These are phyloP conservation scores for Hippopotamus amphibius DNA, from an alignment of 2,113 vertebrate genomes.

Conservation along the genomic window DNA sequence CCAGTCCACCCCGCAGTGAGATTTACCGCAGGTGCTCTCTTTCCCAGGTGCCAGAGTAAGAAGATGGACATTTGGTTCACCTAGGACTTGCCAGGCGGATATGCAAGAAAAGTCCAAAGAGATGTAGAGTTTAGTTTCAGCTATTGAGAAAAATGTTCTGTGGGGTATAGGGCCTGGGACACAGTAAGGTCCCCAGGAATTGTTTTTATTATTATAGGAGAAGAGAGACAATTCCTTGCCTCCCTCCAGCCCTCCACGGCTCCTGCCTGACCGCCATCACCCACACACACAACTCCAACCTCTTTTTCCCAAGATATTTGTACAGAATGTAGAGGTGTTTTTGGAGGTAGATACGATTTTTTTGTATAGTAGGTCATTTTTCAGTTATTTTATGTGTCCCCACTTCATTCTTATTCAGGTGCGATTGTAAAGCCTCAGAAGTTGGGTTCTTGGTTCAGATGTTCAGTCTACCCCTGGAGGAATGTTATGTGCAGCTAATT, in stretches of 20 bases:
- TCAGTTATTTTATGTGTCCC: neutral
- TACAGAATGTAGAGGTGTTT: neutral
- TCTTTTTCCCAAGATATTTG: neutral
- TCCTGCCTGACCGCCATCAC: neutral
- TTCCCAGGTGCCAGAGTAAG: neutral
- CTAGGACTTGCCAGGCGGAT: too few relatives aligned
- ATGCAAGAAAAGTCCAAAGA: neutral
- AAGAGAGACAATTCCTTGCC: neutral
- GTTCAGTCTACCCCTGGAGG: neutral
- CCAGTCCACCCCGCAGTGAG: rapidly evolving
- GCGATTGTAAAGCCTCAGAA: neutral
- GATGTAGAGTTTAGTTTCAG: neutral
- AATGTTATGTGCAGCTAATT: neutral
- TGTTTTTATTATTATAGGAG: neutral
- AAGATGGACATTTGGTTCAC: neutral
- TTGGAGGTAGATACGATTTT: neutral
- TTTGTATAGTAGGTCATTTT: neutral
- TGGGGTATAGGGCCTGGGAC: neutral
- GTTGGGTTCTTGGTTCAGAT: conserved; percentile 12
- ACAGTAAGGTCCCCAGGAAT: neutral
- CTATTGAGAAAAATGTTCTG: neutral
- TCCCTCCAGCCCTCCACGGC: too few relatives aligned
- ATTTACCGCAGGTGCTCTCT: neutral
- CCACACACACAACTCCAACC: neutral
- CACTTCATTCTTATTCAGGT: neutral